Evolutionary conservation across 1,140 invertebrate species (phyloP), one percentile per base, ranked within the genome.

Genomic region (Notospermus geniculatus): DNA sequence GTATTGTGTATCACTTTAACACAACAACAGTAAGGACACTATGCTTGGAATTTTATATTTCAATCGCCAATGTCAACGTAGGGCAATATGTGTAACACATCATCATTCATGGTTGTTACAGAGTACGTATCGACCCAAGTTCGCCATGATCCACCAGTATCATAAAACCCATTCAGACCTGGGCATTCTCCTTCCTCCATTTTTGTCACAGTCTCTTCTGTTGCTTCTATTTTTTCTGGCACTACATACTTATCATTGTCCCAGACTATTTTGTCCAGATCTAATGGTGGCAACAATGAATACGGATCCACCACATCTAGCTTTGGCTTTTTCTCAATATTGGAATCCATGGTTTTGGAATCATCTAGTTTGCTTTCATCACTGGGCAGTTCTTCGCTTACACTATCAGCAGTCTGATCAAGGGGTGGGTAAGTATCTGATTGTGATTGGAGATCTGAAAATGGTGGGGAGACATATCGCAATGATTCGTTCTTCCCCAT

Each of bases 21-120:
- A 36, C 5, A 15, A 7, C 5, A 36, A 36, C 4, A 7, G 32
- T 36, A 36, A 4, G 15, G 32, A 36, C 4, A 36, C 32, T 7
- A 36, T 7, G 15, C 15, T 36, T 36, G 32, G 32, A 36, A 36
- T 7, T 15, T 15, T 7, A 36, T 7, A 4, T 7, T 36, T 36
- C 32, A 61, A 11, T 57, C 39, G 86, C 93, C 91, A 83, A 92
- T 90, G 77, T 93, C 88, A 83, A 92, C 90, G 84, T 95, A 95
- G 84, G 92, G 92, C 87, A 94, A 86, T 85, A 93, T 89, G 82
- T 88, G 87, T 80, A 93, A 84, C 71, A 85, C 83, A 79, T 91
- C 88, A 73, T 84, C 88, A 80, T 85, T 85, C 73, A 85, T 89
- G 70, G 86, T 88, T 78, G 83, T 84, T 80, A 82, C 86, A 66